These are phyloP conservation scores for Illadopsis cleaveri DNA, from an alignment of 2,113 vertebrate genomes.

Conservation along the genomic window DNA sequence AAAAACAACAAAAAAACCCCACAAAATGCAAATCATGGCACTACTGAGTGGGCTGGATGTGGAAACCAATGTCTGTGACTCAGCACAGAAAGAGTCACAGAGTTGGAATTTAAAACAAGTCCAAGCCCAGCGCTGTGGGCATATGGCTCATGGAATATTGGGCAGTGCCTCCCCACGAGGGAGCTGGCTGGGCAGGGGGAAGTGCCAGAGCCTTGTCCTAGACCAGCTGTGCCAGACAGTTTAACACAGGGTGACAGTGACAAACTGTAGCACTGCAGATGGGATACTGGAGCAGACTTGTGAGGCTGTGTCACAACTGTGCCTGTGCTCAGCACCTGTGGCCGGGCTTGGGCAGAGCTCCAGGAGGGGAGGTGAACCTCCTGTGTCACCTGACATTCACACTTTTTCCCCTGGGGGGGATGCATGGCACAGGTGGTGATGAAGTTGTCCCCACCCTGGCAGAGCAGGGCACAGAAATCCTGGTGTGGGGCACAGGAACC, in stretches of 20 bases:
- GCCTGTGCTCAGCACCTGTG: neutral
- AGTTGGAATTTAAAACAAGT: neutral
- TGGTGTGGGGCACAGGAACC: neutral
- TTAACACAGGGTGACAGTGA: neutral
- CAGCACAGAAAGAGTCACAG: neutral
- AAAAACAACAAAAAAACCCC: neutral
- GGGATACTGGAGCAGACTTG: neutral
- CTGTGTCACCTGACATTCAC: rapidly evolving
- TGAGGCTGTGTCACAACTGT: neutral
- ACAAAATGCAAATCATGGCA: neutral
- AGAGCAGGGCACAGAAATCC: neutral
- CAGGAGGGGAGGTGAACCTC: neutral
- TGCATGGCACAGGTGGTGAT: neutral
- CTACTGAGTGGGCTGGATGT: neutral
- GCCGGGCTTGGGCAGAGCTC: rapidly evolving
- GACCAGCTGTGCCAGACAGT: neutral
- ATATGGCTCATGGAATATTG: rapidly evolving
- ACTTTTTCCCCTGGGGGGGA: neutral
- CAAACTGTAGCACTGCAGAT: neutral
- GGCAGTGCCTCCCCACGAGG: neutral
- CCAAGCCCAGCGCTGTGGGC: neutral
- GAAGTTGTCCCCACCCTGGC: rapidly evolving
- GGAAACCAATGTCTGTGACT: neutral
- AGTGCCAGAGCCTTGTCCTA: neutral
- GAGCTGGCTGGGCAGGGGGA: neutral